Evolutionary conservation across 2,888 invertebrate genomes (phyloP).

Genomic region (Trichogramma evanescens): DNA sequence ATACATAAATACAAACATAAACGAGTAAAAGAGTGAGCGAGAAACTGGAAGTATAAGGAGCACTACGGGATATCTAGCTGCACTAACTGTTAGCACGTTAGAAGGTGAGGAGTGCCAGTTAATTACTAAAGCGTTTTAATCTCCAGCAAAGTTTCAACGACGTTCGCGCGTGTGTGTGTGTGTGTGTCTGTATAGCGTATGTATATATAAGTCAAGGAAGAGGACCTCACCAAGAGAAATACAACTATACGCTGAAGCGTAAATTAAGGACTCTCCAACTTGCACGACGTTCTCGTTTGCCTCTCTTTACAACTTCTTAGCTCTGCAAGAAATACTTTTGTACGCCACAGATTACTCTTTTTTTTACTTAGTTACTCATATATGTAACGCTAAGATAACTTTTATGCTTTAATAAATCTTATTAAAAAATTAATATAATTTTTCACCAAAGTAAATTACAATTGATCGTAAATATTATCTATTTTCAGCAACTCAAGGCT

Average conservation of each 20-base stretch:
- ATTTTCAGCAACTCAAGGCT: no score
- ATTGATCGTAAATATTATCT: no score
- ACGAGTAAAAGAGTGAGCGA: conserved; percentile 10
- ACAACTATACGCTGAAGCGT: conserved; percentile 28
- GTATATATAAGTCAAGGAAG: not conserved
- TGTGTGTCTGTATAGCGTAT: no score
- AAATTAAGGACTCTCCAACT: conserved; percentile 43
- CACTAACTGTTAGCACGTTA: conserved; percentile 38
- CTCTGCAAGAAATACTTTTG: no score
- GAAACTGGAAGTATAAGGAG: not conserved
- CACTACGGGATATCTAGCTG: not conserved
- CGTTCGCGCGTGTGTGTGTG: no score
- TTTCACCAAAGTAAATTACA: no score
- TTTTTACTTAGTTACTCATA: no score
- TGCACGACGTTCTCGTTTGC: conserved; percentile 12
- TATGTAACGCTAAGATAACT: no score
- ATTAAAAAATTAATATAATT: no score
- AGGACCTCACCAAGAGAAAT: not conserved
- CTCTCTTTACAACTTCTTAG: not conserved
- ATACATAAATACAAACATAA: no score
- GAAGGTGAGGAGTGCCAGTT: conserved; percentile 47
- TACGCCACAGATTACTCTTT: no score
- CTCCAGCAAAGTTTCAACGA: conserved; percentile 44
- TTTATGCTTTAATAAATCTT: no score
- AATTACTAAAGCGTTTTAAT: conserved; percentile 49